phyloP scores from a whole-genome alignment of 2,888 invertebrate species.

The Lycophotia porphyrea region DNA sequence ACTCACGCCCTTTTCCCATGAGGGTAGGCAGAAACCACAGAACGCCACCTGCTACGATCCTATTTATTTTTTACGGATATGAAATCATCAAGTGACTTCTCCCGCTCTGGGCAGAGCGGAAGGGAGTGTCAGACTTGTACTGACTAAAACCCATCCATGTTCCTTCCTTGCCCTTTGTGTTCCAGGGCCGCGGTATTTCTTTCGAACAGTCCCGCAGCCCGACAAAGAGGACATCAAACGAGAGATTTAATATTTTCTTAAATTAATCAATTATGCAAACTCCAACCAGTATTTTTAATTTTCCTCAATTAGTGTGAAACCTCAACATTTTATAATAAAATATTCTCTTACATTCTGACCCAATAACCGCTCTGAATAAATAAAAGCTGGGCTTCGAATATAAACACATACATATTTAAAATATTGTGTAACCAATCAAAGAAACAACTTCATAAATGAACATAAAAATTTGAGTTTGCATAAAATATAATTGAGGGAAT shows the following conservation, averaged over 20 bases:
- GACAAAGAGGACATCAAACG: neutral
- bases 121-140: too few relatives aligned
- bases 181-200: too few relatives aligned
- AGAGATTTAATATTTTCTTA: neutral
- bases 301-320: conserved; percentile 19
- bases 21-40: too few relatives aligned
- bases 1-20: too few relatives aligned
- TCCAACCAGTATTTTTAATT: neutral
- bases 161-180: too few relatives aligned
- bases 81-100: too few relatives aligned
- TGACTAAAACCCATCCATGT: too few relatives aligned
- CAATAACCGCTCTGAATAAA: conserved; percentile 14
- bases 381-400: conserved; percentile 6
- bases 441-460: conserved; percentile 30
- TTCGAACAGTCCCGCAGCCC: too few relatives aligned
- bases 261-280: neutral
- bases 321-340: conserved; percentile 12
- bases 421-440: conserved; percentile 47
- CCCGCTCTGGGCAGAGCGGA: too few relatives aligned
- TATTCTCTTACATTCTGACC: conserved; percentile 16
- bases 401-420: conserved; percentile 43
- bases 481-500: conserved; percentile 21
- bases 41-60: too few relatives aligned
- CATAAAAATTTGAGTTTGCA: conserved; percentile 13
- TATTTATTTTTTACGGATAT: too few relatives aligned